Evolutionary conservation across 2,888 invertebrate species (phyloP), one percentile per base, ranked within the genome.

Genomic region (Trichogramma evanescens): DNA sequence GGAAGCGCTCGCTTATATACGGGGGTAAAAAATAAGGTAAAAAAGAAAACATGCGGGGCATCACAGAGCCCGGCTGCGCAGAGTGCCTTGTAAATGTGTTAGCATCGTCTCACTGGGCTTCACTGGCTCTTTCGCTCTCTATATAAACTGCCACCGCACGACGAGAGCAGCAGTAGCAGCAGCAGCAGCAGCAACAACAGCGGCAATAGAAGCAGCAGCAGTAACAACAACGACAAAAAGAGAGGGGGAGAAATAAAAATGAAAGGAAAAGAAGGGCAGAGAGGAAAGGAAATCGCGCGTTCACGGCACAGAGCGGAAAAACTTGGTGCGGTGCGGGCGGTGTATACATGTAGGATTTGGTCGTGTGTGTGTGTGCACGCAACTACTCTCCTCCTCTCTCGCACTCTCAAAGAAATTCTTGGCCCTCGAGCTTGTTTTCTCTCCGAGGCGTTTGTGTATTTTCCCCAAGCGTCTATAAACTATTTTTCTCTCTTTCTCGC

Each of bases 401-500:
- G 46, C 46, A 7, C 46, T 48, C 9, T 61, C 59, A 56, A 62
- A 59, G 58, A 63, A 63, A 59, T 50, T 48, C 56, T 49, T 51
- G 51, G 38, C 45, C 50, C 49, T 53, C 42, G 45, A 48, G 48
- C 50, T 52, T 26, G 49, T 56, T 53, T 42, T 10, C 55, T n/a
- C 42, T n/a, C 40, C 40, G 40, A 7, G 9, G 49, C 10, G 42
- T 40, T 44, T 46, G 26, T 52, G 58, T 13, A 48, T 55, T 58
- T 58, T 57, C 48, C 49, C 50, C 48, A 44, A 48, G 58, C 52
- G 50, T 44, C 8, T 44, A 48, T 46, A 46, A 13, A 13, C 10
- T n/a, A 5, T 48, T 48, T 48, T 48, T 48, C 26, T 10, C 26
- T 45, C 45, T 45, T 10, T 6, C 45, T 45, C 10, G 26, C 26